Percentiles rank a stretch among this genome's conserved stretches.
Evolutionary conservation across 2,113 vertebrate genomes (phyloP).

Genomic region (Jaculus jaculus): DNA sequence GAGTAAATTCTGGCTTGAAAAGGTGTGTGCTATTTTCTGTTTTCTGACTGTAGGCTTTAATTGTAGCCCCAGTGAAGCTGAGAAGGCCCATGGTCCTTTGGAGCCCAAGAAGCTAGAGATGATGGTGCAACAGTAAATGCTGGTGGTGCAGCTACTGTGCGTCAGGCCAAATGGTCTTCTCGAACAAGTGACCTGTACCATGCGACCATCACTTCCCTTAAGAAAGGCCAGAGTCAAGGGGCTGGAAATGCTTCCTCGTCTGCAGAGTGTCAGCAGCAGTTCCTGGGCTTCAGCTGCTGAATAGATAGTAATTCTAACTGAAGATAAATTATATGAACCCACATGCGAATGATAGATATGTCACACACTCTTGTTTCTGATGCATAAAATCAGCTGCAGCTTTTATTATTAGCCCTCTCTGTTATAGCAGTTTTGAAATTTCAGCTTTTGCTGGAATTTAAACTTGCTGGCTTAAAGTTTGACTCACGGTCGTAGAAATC

Average conservation of each 20-base stretch:
- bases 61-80: slow-evolving; percentile 64
- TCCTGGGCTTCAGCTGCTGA: slow-evolving; percentile 82
- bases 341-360: slow-evolving; percentile 79
- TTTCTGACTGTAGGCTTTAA: slow-evolving; percentile 10
- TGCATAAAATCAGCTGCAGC: slow-evolving; percentile 71
- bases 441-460: neutral
- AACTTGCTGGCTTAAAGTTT: neutral
- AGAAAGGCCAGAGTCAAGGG: slow-evolving; percentile 82
- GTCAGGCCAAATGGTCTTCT: slow-evolving; percentile 59
- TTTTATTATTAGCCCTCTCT: slow-evolving; percentile 58
- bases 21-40: slow-evolving; percentile 51
- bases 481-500: slow-evolving; percentile 31
- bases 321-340: slow-evolving; percentile 84
- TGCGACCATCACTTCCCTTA: slow-evolving; percentile 81
- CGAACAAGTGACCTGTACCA: slow-evolving; percentile 75
- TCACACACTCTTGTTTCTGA: slow-evolving; percentile 67
- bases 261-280: slow-evolving; percentile 85
- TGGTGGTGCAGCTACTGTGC: slow-evolving; percentile 79
- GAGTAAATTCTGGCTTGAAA: slow-evolving; percentile 39
- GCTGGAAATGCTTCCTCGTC: slow-evolving; percentile 80
- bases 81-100: slow-evolving; percentile 75
- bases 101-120: slow-evolving; percentile 69
- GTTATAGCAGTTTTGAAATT: slow-evolving; percentile 64
- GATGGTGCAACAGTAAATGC: slow-evolving; percentile 74
- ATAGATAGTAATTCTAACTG: slow-evolving; percentile 86